A percentile compares a stretch with the other conserved stretches of the same genome.
Conservation (phyloP, 92 coral and sea anemone species). For the Plumapathes pennacea region DNA sequence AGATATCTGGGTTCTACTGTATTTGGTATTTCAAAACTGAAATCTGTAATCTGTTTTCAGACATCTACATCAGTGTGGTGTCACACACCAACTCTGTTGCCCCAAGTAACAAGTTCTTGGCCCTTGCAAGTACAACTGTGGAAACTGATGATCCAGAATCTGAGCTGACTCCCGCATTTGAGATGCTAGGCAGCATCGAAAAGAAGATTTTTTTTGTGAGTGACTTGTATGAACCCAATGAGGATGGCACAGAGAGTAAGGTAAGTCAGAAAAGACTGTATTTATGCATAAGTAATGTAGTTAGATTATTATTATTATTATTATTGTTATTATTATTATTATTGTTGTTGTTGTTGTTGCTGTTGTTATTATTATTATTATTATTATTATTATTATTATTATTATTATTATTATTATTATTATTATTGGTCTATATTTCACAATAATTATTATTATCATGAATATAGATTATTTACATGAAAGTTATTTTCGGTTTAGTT, state of each 20-base stretch:
- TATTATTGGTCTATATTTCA: too few relatives aligned
- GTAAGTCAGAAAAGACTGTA: too few relatives aligned
- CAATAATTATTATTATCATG: too few relatives aligned
- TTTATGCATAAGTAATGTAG: too few relatives aligned
- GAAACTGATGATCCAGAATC: constrained; percentile 72
- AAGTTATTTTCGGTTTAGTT: background rate
- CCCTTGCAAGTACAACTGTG: constrained; percentile 85
- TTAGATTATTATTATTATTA: too few relatives aligned
- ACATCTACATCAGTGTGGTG: constrained; percentile 82
- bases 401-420: too few relatives aligned
- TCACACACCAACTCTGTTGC: constrained; percentile 77
- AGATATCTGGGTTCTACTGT: too few relatives aligned
- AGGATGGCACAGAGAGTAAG: constrained; percentile 77
- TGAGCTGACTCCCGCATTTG: constrained; percentile 77
- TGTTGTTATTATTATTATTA: too few relatives aligned
- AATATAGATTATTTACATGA: background rate
- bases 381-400: too few relatives aligned
- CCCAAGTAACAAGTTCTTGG: constrained; percentile 68
- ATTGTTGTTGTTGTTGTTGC: too few relatives aligned
- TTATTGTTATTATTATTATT: too few relatives aligned
- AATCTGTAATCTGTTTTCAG: constrained; percentile 22
- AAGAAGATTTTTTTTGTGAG: constrained; percentile 71
- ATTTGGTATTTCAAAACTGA: background rate
- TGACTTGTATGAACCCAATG: constrained; percentile 74
- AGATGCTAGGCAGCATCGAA: constrained; percentile 77